These are phyloP conservation scores for Therioaphis trifolii DNA, from an alignment of 2,888 invertebrate species.

Conservation along the genomic window DNA sequence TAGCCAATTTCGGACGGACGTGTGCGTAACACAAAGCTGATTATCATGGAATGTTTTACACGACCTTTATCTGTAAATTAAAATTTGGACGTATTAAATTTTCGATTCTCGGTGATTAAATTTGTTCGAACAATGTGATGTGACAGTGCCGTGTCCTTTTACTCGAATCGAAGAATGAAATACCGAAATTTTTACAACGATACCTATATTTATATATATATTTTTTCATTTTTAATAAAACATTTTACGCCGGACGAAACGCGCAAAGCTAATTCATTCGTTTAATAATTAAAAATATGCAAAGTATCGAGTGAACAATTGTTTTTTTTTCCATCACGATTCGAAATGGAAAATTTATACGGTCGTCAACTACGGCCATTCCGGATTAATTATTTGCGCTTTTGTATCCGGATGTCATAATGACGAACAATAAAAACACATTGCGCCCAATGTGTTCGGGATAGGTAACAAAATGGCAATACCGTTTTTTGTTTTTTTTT, in stretches of 20 bases:
- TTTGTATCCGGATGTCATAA: slow-evolving; percentile 34
- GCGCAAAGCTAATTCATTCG: background rate
- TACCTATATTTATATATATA: background rate
- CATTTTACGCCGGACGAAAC: background rate
- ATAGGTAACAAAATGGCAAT: slow-evolving; percentile 39
- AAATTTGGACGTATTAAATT: no score
- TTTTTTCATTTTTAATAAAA: background rate
- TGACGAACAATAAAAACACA: slow-evolving; percentile 45
- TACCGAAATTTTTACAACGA: no score
- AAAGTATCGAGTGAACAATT: slow-evolving; percentile 11
- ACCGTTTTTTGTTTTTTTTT: background rate
- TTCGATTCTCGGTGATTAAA: no score
- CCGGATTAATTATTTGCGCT: slow-evolving; percentile 54
- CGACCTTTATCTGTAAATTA: slow-evolving; percentile 19
- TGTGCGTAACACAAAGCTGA: slow-evolving; percentile 5
- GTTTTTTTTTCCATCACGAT: background rate
- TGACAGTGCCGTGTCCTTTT: background rate
- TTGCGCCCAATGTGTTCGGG: background rate
- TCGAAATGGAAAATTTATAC: slow-evolving; percentile 18
- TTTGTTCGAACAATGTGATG: background rate
- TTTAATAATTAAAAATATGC: slow-evolving; percentile 18
- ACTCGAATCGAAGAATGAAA: background rate
- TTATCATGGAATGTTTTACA: slow-evolving; percentile 48
- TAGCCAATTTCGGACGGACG: slow-evolving; percentile 29
- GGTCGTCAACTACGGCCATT: slow-evolving; percentile 17